These are phyloP conservation scores for Promerops cafer DNA, from an alignment of 2,113 vertebrate species.

Conservation along the genomic window DNA sequence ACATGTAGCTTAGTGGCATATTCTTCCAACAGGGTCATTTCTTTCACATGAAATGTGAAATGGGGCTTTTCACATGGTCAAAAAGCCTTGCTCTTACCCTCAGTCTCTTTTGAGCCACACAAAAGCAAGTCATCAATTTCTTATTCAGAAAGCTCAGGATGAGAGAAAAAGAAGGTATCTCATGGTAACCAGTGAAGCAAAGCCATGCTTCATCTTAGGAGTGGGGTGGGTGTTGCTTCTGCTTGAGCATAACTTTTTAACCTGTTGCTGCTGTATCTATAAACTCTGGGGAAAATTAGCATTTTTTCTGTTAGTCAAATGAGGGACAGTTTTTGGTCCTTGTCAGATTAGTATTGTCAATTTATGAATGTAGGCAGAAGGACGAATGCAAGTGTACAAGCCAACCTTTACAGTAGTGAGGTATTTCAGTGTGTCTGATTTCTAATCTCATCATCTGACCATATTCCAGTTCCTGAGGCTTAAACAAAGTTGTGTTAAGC, in stretches of 20 bases:
- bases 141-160: background rate
- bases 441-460: background rate
- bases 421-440: background rate
- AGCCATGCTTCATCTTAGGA: background rate
- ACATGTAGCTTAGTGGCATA: background rate
- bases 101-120: background rate
- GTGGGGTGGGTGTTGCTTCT: background rate
- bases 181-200: background rate
- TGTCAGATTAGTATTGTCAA: background rate
- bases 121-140: background rate
- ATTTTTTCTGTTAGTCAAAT: background rate
- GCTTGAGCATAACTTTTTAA: background rate
- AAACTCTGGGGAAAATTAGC: background rate
- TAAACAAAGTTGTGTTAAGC: background rate
- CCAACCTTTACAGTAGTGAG: background rate
- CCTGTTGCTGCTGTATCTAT: background rate
- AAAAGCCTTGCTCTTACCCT: background rate
- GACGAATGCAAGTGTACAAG: background rate
- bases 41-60: background rate
- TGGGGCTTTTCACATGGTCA: background rate
- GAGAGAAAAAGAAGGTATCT: background rate
- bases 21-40: background rate
- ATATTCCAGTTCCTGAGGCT: background rate
- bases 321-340: background rate
- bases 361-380: background rate